Evolutionary conservation across 2,888 invertebrate genomes (phyloP).

Genomic region (Antheraea assamensis): DNA sequence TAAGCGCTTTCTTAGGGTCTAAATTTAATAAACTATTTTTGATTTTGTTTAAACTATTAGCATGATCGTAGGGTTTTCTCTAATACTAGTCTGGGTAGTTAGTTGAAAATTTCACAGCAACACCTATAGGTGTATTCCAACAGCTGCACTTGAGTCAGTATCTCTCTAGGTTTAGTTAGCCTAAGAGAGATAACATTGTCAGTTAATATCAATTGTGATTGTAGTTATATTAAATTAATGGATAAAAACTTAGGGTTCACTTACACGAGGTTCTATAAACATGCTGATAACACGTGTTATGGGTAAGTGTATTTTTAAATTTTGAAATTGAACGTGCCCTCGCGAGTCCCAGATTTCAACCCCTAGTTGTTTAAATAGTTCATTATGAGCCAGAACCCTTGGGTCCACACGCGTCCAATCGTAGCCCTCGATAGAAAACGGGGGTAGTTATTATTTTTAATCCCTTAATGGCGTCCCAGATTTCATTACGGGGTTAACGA

Average conservation of each 20-base stretch:
- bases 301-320: not conserved
- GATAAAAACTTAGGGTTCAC: no score
- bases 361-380: constrained; percentile 56
- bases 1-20: no score
- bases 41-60: no score
- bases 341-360: constrained; percentile 5
- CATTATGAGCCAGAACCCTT: constrained; percentile 54
- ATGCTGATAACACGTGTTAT: not conserved
- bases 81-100: not conserved
- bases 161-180: not conserved
- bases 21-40: no score
- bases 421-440: constrained; percentile 45
- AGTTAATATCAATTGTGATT: not conserved
- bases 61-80: not conserved
- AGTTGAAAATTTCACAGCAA: not conserved
- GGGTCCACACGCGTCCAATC: constrained; percentile 56
- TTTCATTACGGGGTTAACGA: constrained; percentile 77
- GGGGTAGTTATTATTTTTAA: constrained; percentile 80
- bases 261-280: no score
- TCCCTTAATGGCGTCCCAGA: constrained; percentile 80
- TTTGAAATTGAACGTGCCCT: not conserved
- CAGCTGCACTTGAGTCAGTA: not conserved
- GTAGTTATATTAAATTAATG: no score
- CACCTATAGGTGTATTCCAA: not conserved
- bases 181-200: not conserved